A percentile compares a stretch with the other conserved stretches of the same genome.
These are phyloP conservation scores for Tuta absoluta DNA, from an alignment of 2,888 invertebrate species.

Conservation along the genomic window DNA sequence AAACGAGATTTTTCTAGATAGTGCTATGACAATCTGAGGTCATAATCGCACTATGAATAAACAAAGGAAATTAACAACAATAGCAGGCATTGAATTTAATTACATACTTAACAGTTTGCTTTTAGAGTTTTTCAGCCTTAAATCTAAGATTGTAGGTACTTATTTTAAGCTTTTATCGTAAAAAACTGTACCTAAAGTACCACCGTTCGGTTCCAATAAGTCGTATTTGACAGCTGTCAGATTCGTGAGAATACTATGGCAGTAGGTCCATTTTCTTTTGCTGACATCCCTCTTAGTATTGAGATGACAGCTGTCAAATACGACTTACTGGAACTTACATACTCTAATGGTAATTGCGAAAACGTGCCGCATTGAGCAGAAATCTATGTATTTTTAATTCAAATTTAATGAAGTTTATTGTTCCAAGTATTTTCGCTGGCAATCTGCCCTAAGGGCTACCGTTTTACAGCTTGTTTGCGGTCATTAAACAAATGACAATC, in stretches of 20 bases:
- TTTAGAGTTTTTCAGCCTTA: neutral
- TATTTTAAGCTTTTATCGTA: neutral
- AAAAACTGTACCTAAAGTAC: neutral
- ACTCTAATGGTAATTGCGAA: neutral
- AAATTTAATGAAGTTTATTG: constrained; percentile 1
- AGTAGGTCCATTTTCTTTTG: too few species aligned
- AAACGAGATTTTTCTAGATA: constrained; percentile 24
- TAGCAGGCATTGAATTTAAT: constrained; percentile 23
- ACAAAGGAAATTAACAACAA: constrained; percentile 24
- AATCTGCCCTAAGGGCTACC: neutral
- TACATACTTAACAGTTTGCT: neutral
- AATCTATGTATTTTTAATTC: constrained; percentile 1
- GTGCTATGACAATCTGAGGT: constrained; percentile 19
- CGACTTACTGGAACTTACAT: too few species aligned
- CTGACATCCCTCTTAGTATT: too few species aligned
- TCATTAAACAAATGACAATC: constrained; percentile 10
- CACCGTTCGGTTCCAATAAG: too few species aligned
- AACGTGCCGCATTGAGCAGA: neutral
- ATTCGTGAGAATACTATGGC: too few species aligned
- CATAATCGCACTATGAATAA: constrained; percentile 23
- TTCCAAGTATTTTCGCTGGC: neutral
- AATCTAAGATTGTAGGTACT: neutral
- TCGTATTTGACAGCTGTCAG: too few species aligned
- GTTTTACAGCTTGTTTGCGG: neutral
- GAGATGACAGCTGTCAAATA: too few species aligned